Base-by-base conservation (phyloP, 1,140 invertebrate species). In the Samia ricini region DNA sequence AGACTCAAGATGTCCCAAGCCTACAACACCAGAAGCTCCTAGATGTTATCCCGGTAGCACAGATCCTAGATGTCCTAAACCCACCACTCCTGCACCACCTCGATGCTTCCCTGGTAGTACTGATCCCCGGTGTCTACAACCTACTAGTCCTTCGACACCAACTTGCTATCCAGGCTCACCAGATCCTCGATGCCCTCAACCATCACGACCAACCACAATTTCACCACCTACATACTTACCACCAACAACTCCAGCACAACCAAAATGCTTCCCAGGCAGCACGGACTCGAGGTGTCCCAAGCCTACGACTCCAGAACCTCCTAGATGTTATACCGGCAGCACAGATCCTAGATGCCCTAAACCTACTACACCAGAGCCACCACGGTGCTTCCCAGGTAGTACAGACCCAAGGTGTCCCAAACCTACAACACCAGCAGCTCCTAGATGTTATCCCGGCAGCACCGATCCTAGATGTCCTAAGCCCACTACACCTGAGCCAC, bases 261-360 rank as follows among this genome's bases (percentile, higher is more conserved):
- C 75, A 2, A 71, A 64, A 62, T 69, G 66, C 72, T 50, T 61
- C 66, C 67, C 74, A 24, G 72, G 70, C 63, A 64, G 36, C 76
- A 83, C 75, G 70, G 84, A 56, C 69, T 77, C 84, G 19, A 55
- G 85, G 22, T 89, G 89, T 74, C 81, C 82, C 36, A 71, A 68
- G 58, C 57, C 72, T 29, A 69, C 64, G 22, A 68, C 74, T 19
- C 61, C 66, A 8, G 65, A 49, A 24, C 48, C 71, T 60, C 76
- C 74, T 8, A 68, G 67, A 0, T 91, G 90, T 65, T 87, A 77
- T 60, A 89, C 89, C 8, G 91, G 91, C 21, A 82, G 79, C 26
- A 71, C 68, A 6, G 85, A 91, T 77, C 88, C 90, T 56, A 63
- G 84, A 61, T 91, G 88, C 71, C 86, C 88, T 7, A 72, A 70